Evolutionary conservation across 1,140 invertebrate genomes (phyloP), one percentile per base, ranked within the genome.

Genomic region (Megalopta genalis): DNA sequence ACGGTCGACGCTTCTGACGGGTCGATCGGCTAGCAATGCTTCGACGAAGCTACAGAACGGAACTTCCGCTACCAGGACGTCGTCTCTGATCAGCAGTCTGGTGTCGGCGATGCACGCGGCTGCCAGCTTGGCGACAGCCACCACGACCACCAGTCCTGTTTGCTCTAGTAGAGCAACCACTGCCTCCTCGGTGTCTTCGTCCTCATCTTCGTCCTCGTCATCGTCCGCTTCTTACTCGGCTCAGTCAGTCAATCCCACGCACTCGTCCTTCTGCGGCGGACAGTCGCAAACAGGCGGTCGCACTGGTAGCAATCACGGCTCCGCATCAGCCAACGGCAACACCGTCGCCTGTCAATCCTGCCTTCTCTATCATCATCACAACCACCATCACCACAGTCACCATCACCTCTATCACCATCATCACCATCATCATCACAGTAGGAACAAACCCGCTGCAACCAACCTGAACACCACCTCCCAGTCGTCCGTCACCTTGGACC

Each of bases 341-440:
- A 67, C 77, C 49, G 65, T 49, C 69, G 82, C 77, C 27, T 94
- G 94, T 87, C 93, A 87, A 72, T 81, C 87, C 77, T 87, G 87
- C 68, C 73, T 81, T 39, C 70, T 80, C n/a, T 79, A 81, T 64
- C 69, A 85, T 69, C 82, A 88, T 68, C 86, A 85, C 73, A 88
- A 89, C 59, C 84, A 86, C 66, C 81, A 84, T 39, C 89, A 90
- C 66, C 88, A 80, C 27, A 86, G 77, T 25, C 90, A 87, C n/a
- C 89, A 86, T 52, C 88, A 90, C 37, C 87, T 87, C 25, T 84
- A 88, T 12, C 86, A 79, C 39, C 88, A 78, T 42, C 89, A 87
- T 21, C 90, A 87, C 62, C 88, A 89, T 69, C 87, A 86, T 70
- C 83, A 88, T n/a, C 87, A 86, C 46, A 88, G 81, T 23, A 81